These are phyloP conservation scores for Acromyrmex charruanus DNA, from an alignment of 1,140 invertebrate genomes.

Conservation along the genomic window DNA sequence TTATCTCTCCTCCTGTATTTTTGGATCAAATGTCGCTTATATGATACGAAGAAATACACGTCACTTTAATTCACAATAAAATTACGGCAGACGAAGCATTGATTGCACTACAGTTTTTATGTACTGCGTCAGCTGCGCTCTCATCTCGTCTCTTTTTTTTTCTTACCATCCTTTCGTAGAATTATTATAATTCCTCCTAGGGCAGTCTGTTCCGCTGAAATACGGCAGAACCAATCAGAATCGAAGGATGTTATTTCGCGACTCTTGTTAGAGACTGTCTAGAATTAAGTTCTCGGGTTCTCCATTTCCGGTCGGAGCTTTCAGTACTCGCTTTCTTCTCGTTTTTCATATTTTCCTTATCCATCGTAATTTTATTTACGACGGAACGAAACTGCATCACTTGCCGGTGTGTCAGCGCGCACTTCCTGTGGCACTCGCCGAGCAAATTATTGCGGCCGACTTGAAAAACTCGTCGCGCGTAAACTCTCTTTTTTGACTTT, in stretches of 20 bases:
- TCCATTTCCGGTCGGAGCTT: neutral
- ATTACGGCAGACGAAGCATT: neutral
- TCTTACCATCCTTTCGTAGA: neutral
- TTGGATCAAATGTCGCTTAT: neutral
- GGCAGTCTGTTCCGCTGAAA: neutral
- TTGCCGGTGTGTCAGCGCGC: neutral
- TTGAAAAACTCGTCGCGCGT: slow-evolving; percentile 16
- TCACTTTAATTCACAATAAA: neutral
- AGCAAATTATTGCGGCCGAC: neutral
- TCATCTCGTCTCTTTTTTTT: neutral
- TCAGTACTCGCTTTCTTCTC: neutral
- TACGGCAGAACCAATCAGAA: neutral
- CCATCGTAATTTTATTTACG: slow-evolving; percentile 30
- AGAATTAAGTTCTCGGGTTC: neutral
- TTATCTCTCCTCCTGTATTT: neutral
- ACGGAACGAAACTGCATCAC: neutral
- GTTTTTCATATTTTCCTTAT: slow-evolving; percentile 10
- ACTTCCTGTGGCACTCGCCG: neutral
- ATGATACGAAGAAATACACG: neutral
- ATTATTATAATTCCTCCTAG: slow-evolving; percentile 12
- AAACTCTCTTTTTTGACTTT: neutral
- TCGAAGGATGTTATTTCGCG: slow-evolving; percentile 6
- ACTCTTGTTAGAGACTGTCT: neutral
- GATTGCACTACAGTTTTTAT: neutral
- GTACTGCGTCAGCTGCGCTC: neutral